These are phyloP conservation scores for Noctua comes DNA, from an alignment of 2,888 invertebrate genomes.

Conservation along the genomic window DNA sequence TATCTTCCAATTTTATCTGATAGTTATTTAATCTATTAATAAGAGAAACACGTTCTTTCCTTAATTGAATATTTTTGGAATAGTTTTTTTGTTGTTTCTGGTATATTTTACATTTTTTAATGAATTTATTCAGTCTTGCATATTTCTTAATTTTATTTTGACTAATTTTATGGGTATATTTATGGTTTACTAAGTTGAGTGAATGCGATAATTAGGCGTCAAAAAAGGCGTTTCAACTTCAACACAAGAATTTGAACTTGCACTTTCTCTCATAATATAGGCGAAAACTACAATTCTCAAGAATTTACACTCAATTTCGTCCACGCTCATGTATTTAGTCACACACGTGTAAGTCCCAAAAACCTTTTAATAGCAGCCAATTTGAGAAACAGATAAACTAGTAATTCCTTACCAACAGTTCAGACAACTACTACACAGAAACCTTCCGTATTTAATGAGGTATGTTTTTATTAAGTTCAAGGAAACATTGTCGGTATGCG, in stretches of 20 bases:
- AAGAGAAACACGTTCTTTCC: too few species aligned
- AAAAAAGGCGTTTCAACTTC: neutral
- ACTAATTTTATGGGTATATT: too few species aligned
- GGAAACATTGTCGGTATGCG: neutral
- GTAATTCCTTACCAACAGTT: neutral
- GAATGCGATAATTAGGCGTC: neutral
- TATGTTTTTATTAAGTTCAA: conserved; percentile 46
- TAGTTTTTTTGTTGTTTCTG: too few species aligned
- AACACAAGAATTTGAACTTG: neutral
- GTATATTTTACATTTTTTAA: too few species aligned
- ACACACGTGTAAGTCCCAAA: neutral
- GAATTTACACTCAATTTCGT: neutral
- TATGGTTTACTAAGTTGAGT: too few species aligned
- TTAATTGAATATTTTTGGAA: too few species aligned
- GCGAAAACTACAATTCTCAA: neutral
- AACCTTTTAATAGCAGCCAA: neutral
- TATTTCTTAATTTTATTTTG: too few species aligned
- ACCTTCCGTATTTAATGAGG: conserved; percentile 24
- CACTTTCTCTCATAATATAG: neutral
- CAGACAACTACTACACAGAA: conserved; percentile 12
- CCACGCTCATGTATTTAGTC: neutral
- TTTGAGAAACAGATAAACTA: conserved; percentile 5
- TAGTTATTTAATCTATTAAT: too few species aligned
- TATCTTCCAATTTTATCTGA: too few species aligned
- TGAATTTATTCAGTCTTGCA: too few species aligned